A percentile compares a stretch with the other conserved stretches of the same genome.
phyloP scores from a whole-genome alignment of 1,140 invertebrate genomes.

The Pachypeltis micranthus region DNA sequence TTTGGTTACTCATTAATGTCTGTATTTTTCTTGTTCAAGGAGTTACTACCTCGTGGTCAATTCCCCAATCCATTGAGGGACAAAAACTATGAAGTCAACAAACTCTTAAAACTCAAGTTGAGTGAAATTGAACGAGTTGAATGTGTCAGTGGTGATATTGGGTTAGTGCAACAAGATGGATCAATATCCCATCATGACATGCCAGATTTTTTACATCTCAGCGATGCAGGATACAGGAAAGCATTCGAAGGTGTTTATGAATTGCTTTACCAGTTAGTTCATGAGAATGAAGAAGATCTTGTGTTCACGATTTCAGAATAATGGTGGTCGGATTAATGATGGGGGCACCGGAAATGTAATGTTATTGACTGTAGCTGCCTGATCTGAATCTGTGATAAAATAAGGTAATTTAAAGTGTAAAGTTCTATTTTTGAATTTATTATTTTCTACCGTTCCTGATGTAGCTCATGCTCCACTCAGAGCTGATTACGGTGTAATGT shows the following conservation, averaged over 20 bases:
- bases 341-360: background rate
- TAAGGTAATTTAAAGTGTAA: background rate
- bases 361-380: background rate
- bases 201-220: conserved; percentile 78
- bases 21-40: conserved; percentile 42
- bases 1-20: too few relatives aligned
- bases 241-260: conserved; percentile 70
- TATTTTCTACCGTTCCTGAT: background rate
- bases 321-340: conserved; percentile 1
- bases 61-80: conserved; percentile 65
- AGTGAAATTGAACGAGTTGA: conserved; percentile 48
- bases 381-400: conserved; percentile 6
- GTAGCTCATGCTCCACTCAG: too few relatives aligned
- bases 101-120: conserved; percentile 49
- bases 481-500: too few relatives aligned
- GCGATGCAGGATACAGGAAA: conserved; percentile 67
- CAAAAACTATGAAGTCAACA: conserved; percentile 62
- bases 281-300: conserved; percentile 57
- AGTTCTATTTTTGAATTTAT: conserved; percentile 4
- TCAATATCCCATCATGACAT: conserved; percentile 75
- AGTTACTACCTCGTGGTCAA: conserved; percentile 71
- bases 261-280: conserved; percentile 57
- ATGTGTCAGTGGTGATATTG: conserved; percentile 58
- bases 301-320: conserved; percentile 57
- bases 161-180: conserved; percentile 61